Base-by-base conservation (phyloP, 2,113 vertebrate genomes). In the Labeo catla region DNA sequence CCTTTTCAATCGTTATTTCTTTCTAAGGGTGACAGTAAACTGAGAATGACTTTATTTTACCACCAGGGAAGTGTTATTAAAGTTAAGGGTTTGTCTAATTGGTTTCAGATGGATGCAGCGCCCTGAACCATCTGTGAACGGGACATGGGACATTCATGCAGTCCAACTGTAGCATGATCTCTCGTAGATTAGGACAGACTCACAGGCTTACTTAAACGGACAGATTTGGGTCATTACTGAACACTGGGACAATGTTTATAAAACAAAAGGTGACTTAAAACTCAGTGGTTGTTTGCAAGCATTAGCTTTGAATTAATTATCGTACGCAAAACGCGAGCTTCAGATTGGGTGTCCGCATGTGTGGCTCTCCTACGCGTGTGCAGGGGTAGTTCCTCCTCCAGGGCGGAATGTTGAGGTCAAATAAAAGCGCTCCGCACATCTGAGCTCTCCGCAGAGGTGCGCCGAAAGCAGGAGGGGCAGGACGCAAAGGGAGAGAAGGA, bases 341-440 rank as follows among this genome's bases (percentile, higher is more conserved):
- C 28, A 6, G 49, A 19, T 43, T 43, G 81, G 16, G 59, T 15
- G 76, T 52, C 8, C 47, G 16, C 21, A 4, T 45, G 43, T n/a
- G 52, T n/a, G 52, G 10, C 45, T 34, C n/a, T 45, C 13, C 16
- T 66, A 78, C 23, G 34, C 73, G 73, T 21, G 54, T 47, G 85
- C 47, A n/a, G 6, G 47, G 8, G 16, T 85, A 36, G 87, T 86
- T 86, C 89, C 91, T 89, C 87, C 91, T 79, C 65, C 81, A 50
- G 63, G 61, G 65, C 73, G 78, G 85, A 84, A 88, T 81, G 84
- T 80, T 23, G 86, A 76, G 81, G 81, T 63, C 63, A 83, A 87
- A 92, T 91, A 91, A 89, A 91, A 89, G 50, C 70, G 36, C 79
- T 85, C 68, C 19, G 23, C 50, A 34, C 65, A 34, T 54, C 54